phyloP scores from a whole-genome alignment of 2,797 vertebrate species.

The Typhlichthys subterraneus region DNA sequence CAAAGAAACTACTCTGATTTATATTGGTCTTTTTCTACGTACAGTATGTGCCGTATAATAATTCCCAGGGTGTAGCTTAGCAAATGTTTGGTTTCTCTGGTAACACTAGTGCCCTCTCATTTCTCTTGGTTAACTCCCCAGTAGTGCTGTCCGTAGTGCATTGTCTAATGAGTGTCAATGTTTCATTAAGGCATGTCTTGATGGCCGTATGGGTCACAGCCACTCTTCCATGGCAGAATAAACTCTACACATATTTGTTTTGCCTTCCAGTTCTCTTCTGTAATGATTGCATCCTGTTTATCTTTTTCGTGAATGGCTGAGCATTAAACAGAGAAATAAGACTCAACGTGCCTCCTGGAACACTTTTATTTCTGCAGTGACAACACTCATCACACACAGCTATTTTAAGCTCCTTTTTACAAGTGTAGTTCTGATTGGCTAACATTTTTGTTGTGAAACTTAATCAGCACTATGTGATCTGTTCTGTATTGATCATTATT shows the following conservation, averaged over 20 bases:
- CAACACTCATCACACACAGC: neutral
- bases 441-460: neutral
- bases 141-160: conserved; percentile 46
- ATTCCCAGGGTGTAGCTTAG: conserved; percentile 52
- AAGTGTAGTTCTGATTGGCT: no score
- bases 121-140: conserved; percentile 52
- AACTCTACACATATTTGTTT: conserved; percentile 31
- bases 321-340: conserved; percentile 66
- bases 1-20: conserved; percentile 71
- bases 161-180: conserved; percentile 45
- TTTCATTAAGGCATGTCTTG: conserved; percentile 50
- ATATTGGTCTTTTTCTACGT: conserved; percentile 55
- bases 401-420: no score
- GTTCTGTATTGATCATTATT: no score
- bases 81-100: conserved; percentile 46
- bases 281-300: conserved; percentile 66
- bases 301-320: conserved; percentile 76
- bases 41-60: no score
- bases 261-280: conserved; percentile 59
- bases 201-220: conserved; percentile 31
- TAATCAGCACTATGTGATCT: neutral
- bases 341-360: conserved; percentile 24
- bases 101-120: conserved; percentile 40
- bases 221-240: conserved; percentile 67
- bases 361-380: conserved; percentile 37